These are phyloP conservation scores for Pholis gunnellus DNA, from an alignment of 2,113 vertebrate species.

Conservation along the genomic window DNA sequence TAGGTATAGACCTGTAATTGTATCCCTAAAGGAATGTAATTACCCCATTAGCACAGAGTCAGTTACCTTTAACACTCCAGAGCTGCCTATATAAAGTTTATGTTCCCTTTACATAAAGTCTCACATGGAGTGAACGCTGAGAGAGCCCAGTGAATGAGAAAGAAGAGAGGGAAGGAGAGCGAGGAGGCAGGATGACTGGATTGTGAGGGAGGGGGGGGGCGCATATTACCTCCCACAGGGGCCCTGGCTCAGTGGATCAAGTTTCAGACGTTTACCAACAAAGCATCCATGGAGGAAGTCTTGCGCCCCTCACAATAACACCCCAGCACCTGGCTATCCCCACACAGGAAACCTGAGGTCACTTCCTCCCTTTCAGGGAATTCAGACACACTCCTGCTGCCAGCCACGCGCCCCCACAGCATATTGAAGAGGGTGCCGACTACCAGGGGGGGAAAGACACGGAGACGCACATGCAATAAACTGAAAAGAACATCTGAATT, in stretches of 20 bases:
- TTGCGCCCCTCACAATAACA: constrained; percentile 73
- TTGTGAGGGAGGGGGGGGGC: constrained; percentile 51
- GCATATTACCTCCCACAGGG: constrained; percentile 70
- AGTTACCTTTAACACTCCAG: constrained; percentile 59
- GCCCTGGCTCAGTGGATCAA: constrained; percentile 68
- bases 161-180: constrained; percentile 28
- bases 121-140: constrained; percentile 9
- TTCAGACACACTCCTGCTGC: constrained; percentile 69
- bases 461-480: constrained; percentile 1
- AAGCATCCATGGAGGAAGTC: constrained; percentile 79
- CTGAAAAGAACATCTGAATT: constrained; percentile 17
- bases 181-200: constrained; percentile 55
- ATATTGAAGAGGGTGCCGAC: constrained; percentile 27
- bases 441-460: not conserved
- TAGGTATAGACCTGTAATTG: constrained; percentile 71
- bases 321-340: constrained; percentile 78
- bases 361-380: constrained; percentile 77
- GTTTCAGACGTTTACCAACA: constrained; percentile 83
- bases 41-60: constrained; percentile 69
- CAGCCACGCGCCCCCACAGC: constrained; percentile 66
- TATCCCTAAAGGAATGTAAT: constrained; percentile 70
- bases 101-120: constrained; percentile 47
- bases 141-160: not conserved
- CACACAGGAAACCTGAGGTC: constrained; percentile 81
- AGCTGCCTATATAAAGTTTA: constrained; percentile 58